Percentiles rank a stretch among this genome's conserved stretches.
These are phyloP conservation scores for Caranx ignobilis DNA, from an alignment of 2,113 vertebrate genomes.

Conservation along the genomic window DNA sequence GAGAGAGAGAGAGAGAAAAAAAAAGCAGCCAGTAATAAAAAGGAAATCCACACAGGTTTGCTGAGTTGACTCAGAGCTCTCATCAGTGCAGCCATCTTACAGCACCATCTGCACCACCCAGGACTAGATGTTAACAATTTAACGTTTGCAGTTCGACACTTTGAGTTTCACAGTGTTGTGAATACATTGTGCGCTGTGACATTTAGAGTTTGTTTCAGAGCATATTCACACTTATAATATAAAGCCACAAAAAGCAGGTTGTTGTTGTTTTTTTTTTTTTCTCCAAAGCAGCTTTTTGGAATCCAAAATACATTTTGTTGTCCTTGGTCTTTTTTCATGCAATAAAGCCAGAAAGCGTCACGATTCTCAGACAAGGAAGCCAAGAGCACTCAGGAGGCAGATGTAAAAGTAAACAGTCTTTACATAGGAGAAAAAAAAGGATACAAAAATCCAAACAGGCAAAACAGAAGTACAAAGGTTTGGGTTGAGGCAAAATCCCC, in stretches of 20 bases:
- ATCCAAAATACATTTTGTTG: neutral
- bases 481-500: too few species aligned
- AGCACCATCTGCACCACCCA: neutral
- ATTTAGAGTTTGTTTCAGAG: conserved; percentile 35
- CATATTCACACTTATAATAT: conserved; percentile 24
- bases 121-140: conserved; percentile 1
- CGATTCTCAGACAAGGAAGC: neutral
- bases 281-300: neutral
- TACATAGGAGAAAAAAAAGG: too few species aligned
- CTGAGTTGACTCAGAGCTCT: neutral
- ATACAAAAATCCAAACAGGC: too few species aligned
- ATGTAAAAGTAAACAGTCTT: too few species aligned
- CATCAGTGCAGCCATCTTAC: neutral
- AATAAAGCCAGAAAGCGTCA: neutral
- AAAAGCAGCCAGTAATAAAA: neutral
- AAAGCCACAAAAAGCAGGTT: conserved; percentile 6
- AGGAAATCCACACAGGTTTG: neutral
- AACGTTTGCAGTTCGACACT: conserved; percentile 6
- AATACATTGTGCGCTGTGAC: conserved; percentile 4
- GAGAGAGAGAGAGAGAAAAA: neutral
- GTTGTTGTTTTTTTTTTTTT: neutral
- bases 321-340: conserved; percentile 3
- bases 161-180: neutral
- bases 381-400: neutral
- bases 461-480: too few species aligned